Percentiles rank a stretch among this genome's conserved stretches.
Conservation (phyloP, 2,888 invertebrate species). For the Caenorhabditis becei region DNA sequence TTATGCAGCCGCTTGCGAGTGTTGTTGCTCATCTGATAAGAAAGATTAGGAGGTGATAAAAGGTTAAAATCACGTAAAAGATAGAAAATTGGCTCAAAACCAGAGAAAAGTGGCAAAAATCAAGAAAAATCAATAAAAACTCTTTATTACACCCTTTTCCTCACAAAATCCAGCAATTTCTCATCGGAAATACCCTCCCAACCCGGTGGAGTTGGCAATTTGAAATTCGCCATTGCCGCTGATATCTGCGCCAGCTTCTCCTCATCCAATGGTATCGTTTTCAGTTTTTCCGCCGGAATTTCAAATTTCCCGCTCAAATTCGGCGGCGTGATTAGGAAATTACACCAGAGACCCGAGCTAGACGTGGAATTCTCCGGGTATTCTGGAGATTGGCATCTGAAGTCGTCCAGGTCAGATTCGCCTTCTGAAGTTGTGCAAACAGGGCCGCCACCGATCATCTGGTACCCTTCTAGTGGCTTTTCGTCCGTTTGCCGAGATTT, state of each 20-base stretch:
- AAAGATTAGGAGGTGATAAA: not conserved
- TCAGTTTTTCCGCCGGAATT: conserved; percentile 29
- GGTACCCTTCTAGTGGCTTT: conserved; percentile 13
- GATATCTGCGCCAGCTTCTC: conserved; percentile 65
- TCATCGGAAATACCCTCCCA: conserved; percentile 64
- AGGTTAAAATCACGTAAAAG: conserved; percentile 2
- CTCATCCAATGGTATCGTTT: conserved; percentile 25
- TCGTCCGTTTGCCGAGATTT: not conserved
- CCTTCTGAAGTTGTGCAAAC: conserved; percentile 2
- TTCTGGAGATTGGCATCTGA: not conserved
- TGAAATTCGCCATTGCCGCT: conserved; percentile 62
- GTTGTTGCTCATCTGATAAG: not conserved
- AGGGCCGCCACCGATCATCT: conserved; percentile 22
- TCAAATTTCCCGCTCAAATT: not conserved
- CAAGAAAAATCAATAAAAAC: conserved; percentile 1
- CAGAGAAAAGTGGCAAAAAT: not conserved
- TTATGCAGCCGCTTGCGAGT: conserved; percentile 33
- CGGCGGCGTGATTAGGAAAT: conserved; percentile 25
- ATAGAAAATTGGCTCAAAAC: not conserved
- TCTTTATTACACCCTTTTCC: conserved; percentile 14
- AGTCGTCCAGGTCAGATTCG: conserved; percentile 4
- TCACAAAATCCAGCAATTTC: conserved; percentile 57
- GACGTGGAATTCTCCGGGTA: not conserved
- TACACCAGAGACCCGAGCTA: conserved; percentile 43
- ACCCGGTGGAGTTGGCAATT: conserved; percentile 65